phyloP scores from a whole-genome alignment of 2,888 invertebrate species.

The Andrena minutula region DNA sequence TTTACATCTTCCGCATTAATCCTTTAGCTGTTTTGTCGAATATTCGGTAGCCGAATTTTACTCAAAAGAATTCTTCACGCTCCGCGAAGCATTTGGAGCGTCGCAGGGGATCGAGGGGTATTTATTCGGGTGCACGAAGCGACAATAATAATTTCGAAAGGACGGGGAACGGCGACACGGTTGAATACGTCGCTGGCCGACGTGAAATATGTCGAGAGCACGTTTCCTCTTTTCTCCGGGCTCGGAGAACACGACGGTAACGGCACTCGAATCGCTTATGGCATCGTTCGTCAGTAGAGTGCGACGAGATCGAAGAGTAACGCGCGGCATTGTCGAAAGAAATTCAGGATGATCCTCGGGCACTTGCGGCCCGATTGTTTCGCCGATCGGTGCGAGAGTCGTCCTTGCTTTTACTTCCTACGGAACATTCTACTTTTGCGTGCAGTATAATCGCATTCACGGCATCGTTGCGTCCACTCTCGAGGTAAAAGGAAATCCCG shows the following conservation, averaged over 20 bases:
- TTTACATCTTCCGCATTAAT: too few relatives aligned
- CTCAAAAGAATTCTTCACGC: background rate
- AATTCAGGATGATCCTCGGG: slow-evolving; percentile 39
- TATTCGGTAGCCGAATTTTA: too few relatives aligned
- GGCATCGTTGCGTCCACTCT: slow-evolving; percentile 7
- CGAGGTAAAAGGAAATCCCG: slow-evolving; percentile 23
- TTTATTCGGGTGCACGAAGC: background rate
- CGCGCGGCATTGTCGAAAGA: slow-evolving; percentile 44
- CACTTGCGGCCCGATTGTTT: slow-evolving; percentile 31
- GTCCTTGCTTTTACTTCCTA: slow-evolving; percentile 36
- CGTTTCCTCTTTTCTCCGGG: slow-evolving; percentile 53
- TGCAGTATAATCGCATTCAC: background rate
- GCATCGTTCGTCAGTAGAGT: slow-evolving; percentile 60
- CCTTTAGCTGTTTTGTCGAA: too few relatives aligned
- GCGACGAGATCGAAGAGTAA: slow-evolving; percentile 35
- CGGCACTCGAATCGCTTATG: slow-evolving; percentile 50
- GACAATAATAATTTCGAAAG: slow-evolving; percentile 28
- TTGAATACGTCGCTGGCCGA: slow-evolving; percentile 44
- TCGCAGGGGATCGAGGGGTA: background rate
- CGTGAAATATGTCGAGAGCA: slow-evolving; percentile 52
- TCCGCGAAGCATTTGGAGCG: background rate
- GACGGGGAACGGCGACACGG: slow-evolving; percentile 50
- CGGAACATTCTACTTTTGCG: slow-evolving; percentile 18
- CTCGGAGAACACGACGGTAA: slow-evolving; percentile 18
- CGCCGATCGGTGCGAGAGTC: slow-evolving; percentile 13